phyloP scores from a whole-genome alignment of 2,888 invertebrate genomes.

The Strigamia crassipes region DNA sequence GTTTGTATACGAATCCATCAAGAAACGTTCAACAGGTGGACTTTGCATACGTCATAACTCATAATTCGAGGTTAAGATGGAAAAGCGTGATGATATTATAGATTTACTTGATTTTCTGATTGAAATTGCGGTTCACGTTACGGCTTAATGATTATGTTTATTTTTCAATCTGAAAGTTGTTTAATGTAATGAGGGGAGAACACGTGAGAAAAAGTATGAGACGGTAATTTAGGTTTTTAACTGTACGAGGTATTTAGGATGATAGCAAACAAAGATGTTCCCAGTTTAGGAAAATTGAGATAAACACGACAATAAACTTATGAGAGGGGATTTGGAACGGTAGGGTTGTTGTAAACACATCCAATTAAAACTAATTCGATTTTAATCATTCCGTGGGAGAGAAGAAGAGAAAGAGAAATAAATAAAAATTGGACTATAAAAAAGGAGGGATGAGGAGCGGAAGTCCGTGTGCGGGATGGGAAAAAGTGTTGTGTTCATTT shows the following conservation, averaged over 20 bases:
- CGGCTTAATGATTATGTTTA: not conserved
- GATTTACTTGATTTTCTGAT: not conserved
- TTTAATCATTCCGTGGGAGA: slow-evolving; percentile 36
- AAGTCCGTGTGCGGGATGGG: slow-evolving; percentile 27
- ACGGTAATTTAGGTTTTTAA: not conserved
- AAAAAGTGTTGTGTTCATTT: slow-evolving; percentile 42
- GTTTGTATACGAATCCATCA: slow-evolving; percentile 22
- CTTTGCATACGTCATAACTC: not conserved
- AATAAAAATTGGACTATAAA: slow-evolving; percentile 33
- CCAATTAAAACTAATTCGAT: slow-evolving; percentile 30
- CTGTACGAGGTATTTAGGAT: not conserved
- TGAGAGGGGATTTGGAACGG: not conserved
- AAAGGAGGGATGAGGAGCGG: slow-evolving; percentile 15
- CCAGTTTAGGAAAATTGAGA: not conserved
- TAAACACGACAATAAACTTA: not conserved
- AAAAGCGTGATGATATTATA: no score
- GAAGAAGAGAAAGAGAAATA: not conserved
- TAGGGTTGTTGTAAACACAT: not conserved
- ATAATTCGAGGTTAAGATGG: not conserved
- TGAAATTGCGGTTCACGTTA: not conserved
- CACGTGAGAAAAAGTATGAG: not conserved
- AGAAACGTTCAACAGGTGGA: slow-evolving; percentile 27
- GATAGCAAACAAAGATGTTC: not conserved
- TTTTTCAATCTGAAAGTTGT: not conserved
- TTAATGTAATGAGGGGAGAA: not conserved